These are phyloP conservation scores for Phallusia fumigata DNA, from an alignment of 23 tunicate species.

Conservation along the genomic window DNA sequence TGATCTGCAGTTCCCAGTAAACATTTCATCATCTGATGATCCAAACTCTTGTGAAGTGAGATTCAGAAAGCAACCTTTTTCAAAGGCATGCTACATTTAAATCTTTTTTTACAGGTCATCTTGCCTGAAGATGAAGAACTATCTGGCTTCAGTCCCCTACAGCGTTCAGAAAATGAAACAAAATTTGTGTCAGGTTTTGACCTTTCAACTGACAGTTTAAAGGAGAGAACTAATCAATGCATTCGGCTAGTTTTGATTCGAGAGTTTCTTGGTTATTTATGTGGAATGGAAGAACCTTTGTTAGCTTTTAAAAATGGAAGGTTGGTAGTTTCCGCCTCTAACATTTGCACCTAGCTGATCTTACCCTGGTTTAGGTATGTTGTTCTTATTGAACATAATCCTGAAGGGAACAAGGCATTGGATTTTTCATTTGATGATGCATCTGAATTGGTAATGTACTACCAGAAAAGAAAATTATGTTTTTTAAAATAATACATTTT, in stretches of 20 bases:
- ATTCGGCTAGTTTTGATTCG: constrained; percentile 56
- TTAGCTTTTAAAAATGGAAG: constrained; percentile 87
- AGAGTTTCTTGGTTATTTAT: constrained; percentile 75
- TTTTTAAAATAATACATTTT: not conserved
- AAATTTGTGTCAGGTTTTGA: constrained; percentile 25
- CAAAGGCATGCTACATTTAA: not conserved
- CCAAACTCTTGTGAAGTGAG: constrained; percentile 36
- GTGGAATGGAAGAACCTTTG: constrained; percentile 87
- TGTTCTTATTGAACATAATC: constrained; percentile 12
- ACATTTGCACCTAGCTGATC: not conserved
- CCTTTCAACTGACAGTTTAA: not conserved
- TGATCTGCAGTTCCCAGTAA: constrained; percentile 12
- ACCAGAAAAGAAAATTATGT: not conserved
- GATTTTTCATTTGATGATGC: constrained; percentile 17
- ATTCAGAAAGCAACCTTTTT: no score
- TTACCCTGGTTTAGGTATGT: constrained; percentile 29
- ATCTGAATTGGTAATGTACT: not conserved
- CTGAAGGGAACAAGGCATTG: constrained; percentile 7
- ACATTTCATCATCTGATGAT: constrained; percentile 23
- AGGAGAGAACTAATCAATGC: constrained; percentile 19
- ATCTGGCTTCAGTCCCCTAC: constrained; percentile 69
- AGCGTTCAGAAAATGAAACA: constrained; percentile 26
- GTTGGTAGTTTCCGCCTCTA: not conserved
- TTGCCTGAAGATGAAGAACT: constrained; percentile 71
- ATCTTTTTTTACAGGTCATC: not conserved